These are phyloP conservation scores for Taphrorychus bicolor DNA, from an alignment of 2,888 invertebrate species.

Conservation along the genomic window DNA sequence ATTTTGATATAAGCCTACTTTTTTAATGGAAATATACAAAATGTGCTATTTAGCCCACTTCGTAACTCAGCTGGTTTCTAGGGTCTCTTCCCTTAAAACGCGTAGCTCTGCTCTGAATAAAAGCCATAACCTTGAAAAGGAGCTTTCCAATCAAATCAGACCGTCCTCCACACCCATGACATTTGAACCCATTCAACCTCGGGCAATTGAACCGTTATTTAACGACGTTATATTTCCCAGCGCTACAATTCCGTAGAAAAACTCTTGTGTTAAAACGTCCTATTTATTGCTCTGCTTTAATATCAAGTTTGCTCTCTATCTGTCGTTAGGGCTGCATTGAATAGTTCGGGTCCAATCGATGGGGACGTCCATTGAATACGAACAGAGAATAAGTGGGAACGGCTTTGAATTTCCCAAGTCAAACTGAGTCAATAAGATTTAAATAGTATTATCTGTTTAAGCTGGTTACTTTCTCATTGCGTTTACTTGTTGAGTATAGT, in stretches of 20 bases:
- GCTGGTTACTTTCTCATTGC: not conserved
- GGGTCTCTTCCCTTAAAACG: not conserved
- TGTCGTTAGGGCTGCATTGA: constrained; percentile 33
- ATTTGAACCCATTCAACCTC: constrained; percentile 4
- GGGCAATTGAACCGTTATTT: constrained; percentile 22
- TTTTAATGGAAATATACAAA: too few relatives aligned
- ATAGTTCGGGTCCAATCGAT: constrained; percentile 31
- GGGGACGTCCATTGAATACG: constrained; percentile 26
- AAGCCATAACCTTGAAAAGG: not conserved
- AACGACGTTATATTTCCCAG: constrained; percentile 28
- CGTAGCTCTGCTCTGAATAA: too few relatives aligned
- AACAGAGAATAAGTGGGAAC: constrained; percentile 34
- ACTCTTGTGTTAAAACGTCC: constrained; percentile 25
- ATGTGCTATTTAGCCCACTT: too few relatives aligned
- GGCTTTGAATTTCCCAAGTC: constrained; percentile 17
- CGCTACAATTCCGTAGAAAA: constrained; percentile 23
- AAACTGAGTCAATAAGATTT: constrained; percentile 8
- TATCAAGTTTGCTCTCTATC: constrained; percentile 34
- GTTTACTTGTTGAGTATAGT: constrained; percentile 1
- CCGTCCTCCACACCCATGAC: constrained; percentile 5
- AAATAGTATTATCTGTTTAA: not conserved
- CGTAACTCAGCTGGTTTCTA: too few relatives aligned
- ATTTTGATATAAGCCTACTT: too few relatives aligned
- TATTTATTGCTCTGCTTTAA: constrained; percentile 32
- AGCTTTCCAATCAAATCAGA: not conserved